A percentile compares a stretch with the other conserved stretches of the same genome.
phyloP scores from a whole-genome alignment of 2,888 invertebrate genomes.

The Dynastes hyllus region DNA sequence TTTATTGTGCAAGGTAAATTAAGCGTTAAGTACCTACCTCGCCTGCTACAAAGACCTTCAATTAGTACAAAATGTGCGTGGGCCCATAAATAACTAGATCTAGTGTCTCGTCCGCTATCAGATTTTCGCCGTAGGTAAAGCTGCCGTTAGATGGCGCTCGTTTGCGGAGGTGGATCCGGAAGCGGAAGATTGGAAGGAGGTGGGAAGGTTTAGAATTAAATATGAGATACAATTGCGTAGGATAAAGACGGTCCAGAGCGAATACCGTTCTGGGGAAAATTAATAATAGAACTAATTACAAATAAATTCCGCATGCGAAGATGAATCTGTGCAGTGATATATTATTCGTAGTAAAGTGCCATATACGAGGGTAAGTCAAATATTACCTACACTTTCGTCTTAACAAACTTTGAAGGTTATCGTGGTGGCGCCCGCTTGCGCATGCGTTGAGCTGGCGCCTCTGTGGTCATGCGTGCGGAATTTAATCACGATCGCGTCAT shows the following conservation, averaged over 20 bases:
- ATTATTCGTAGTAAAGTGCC: no score
- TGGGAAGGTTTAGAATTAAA: slow-evolving; percentile 3
- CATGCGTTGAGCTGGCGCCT: no score
- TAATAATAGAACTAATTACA: slow-evolving; percentile 27
- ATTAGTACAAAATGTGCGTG: slow-evolving; percentile 17
- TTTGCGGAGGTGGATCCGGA: no score
- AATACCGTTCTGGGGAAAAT: slow-evolving; percentile 8
- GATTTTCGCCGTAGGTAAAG: slow-evolving; percentile 14
- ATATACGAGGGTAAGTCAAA: no score
- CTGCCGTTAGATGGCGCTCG: background rate
- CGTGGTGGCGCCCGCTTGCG: no score
- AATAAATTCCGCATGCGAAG: background rate
- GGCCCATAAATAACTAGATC: slow-evolving; percentile 4
- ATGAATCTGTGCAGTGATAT: background rate
- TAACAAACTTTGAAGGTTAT: no score
- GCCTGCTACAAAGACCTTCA: slow-evolving; percentile 8
- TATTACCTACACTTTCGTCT: no score
- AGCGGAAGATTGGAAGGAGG: background rate
- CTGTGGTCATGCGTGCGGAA: no score
- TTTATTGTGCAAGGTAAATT: slow-evolving; percentile 14
- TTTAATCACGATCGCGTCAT: no score
- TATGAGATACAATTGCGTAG: background rate
- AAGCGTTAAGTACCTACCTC: background rate
- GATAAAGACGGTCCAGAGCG: background rate
- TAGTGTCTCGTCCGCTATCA: slow-evolving; percentile 9